These are phyloP conservation scores for Reinhardtius hippoglossoides DNA, from an alignment of 2,113 vertebrate species.

Conservation along the genomic window DNA sequence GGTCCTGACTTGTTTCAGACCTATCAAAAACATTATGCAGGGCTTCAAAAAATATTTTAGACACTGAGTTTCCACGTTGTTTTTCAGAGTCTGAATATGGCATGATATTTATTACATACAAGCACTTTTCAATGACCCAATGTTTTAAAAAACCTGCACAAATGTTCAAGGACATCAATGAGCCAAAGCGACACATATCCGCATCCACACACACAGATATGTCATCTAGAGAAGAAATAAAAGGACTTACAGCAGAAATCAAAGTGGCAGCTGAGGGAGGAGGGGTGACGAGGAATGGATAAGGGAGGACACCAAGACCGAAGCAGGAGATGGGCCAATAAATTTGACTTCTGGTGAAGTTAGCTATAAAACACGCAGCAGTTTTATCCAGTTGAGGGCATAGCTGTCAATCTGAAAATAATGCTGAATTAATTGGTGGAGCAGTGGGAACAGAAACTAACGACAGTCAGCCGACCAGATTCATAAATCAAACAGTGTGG, in stretches of 20 bases:
- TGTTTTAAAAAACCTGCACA: too few species aligned
- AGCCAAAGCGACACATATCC: constrained; percentile 3
- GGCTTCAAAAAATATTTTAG: too few species aligned
- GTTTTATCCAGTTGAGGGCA: constrained; percentile 46
- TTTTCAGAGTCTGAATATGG: too few species aligned
- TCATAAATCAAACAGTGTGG: constrained; percentile 59
- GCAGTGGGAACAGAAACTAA: constrained; percentile 30
- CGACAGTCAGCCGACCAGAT: constrained; percentile 40
- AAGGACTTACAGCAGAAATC: constrained; percentile 34
- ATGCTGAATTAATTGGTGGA: constrained; percentile 61
- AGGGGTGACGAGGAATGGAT: constrained; percentile 26
- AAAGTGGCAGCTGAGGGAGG: constrained; percentile 27
- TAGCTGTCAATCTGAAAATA: constrained; percentile 58
- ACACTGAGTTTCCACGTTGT: too few species aligned
- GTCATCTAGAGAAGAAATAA: constrained; percentile 22
- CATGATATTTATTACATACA: too few species aligned
- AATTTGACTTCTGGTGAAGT: constrained; percentile 44
- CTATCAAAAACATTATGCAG: too few species aligned
- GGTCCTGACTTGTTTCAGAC: too few species aligned
- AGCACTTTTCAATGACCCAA: too few species aligned
- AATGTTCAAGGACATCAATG: not conserved
- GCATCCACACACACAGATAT: constrained; percentile 9
- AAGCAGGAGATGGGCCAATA: constrained; percentile 40
- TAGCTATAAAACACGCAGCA: constrained; percentile 31
- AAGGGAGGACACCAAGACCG: constrained; percentile 34